phyloP scores from a whole-genome alignment of 2,113 vertebrate genomes.

The Pimephales promelas region DNA sequence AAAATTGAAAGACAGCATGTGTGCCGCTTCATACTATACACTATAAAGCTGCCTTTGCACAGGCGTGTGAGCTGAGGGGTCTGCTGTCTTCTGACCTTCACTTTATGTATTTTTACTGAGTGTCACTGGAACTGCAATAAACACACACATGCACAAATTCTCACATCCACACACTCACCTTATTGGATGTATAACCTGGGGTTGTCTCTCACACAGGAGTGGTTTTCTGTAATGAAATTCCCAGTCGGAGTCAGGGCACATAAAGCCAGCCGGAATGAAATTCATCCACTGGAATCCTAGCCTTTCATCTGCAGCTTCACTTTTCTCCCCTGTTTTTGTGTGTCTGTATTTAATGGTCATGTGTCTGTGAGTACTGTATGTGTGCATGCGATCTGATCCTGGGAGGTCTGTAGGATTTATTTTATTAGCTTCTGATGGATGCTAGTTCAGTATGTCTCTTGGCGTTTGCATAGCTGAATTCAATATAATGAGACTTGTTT shows the following conservation, averaged over 20 bases:
- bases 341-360: conserved; percentile 20
- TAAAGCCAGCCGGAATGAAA: conserved; percentile 54
- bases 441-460: conserved; percentile 21
- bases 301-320: conserved; percentile 57
- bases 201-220: conserved; percentile 52
- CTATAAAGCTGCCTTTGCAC: conserved; percentile 10
- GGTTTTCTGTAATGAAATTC: conserved; percentile 59
- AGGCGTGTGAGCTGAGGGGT: conserved; percentile 25
- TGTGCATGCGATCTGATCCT: conserved; percentile 41
- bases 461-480: conserved; percentile 35
- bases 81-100: conserved; percentile 44
- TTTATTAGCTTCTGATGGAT: conserved; percentile 38
- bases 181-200: conserved; percentile 51
- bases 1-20: neutral
- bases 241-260: conserved; percentile 50
- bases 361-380: conserved; percentile 5
- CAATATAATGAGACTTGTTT: conserved; percentile 46
- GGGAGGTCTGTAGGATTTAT: conserved; percentile 39
- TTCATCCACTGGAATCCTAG: conserved; percentile 52
- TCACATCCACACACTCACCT: conserved; percentile 36
- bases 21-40: neutral
- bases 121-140: conserved; percentile 14
- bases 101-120: conserved; percentile 43
- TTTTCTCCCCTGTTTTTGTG: conserved; percentile 30
- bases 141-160: conserved; percentile 21